These are phyloP conservation scores for Leuciscus idus DNA, from an alignment of 2,113 vertebrate species.

Conservation along the genomic window DNA sequence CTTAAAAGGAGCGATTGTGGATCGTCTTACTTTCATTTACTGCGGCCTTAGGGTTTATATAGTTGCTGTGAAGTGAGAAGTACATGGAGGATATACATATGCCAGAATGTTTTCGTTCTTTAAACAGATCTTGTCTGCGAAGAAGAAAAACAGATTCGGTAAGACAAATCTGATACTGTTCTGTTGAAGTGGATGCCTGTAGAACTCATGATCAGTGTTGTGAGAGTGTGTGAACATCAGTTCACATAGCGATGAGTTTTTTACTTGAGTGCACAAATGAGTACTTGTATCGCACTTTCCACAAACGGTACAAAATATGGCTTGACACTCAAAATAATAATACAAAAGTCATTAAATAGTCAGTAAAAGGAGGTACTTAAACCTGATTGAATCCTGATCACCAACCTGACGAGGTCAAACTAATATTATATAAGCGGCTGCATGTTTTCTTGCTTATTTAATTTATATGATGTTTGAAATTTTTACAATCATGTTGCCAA, in stretches of 20 bases:
- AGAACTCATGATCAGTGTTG: background rate
- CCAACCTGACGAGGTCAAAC: background rate
- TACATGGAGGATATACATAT: constrained; percentile 15
- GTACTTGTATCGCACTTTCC: background rate
- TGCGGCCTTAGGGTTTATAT: background rate
- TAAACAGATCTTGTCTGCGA: constrained; percentile 22
- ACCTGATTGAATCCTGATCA: background rate
- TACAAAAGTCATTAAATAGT: background rate
- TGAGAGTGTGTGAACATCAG: background rate
- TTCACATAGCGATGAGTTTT: background rate
- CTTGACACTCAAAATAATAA: background rate
- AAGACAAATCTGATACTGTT: constrained; percentile 22
- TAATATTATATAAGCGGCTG: background rate
- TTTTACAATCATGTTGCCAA: background rate
- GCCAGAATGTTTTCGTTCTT: constrained; percentile 31
- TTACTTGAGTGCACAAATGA: background rate
- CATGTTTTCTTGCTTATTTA: background rate
- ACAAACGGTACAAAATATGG: background rate
- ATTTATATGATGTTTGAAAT: background rate
- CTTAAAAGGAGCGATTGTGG: constrained; percentile 8
- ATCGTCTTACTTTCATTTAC: background rate
- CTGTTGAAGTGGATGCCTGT: background rate
- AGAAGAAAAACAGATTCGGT: constrained; percentile 39
- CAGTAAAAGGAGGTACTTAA: background rate
- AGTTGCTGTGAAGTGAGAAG: background rate